phyloP scores from a whole-genome alignment of 1,140 invertebrate species.

The Pristionchus pacificus region DNA sequence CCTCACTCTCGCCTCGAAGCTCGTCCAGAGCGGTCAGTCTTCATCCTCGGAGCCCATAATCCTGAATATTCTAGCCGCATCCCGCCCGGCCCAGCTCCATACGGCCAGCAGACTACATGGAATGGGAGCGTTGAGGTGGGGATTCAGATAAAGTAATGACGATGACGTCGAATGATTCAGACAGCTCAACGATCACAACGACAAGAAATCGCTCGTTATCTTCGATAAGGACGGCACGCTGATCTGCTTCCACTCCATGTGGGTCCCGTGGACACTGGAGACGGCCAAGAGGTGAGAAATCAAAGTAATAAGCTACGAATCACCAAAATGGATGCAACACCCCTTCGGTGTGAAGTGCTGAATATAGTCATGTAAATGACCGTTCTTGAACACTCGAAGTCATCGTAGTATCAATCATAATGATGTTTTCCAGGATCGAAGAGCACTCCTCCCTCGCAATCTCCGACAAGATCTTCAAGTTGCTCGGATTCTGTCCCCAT shows the following conservation, averaged over 20 bases:
- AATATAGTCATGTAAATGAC: no score
- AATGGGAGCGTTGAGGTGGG: no score
- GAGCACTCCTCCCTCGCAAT: conserved; percentile 38
- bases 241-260: conserved; percentile 63
- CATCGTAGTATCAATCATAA: conserved; percentile 16
- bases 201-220: conserved; percentile 57
- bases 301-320: no score
- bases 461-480: conserved; percentile 57
- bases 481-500: conserved; percentile 59
- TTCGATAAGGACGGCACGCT: conserved; percentile 64
- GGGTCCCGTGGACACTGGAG: conserved; percentile 60
- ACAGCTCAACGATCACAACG: conserved; percentile 1
- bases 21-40: no score
- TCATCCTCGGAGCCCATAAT: no score
- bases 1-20: no score
- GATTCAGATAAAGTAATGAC: no score
- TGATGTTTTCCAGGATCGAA: conserved; percentile 32
- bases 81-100: no score
- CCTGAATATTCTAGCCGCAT: no score
- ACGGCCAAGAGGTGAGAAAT: conserved; percentile 55
- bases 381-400: conserved; percentile 2
- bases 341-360: conserved; percentile 1
- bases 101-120: no score
- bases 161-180: not conserved
- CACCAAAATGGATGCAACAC: not conserved